phyloP scores from a whole-genome alignment of 2,113 vertebrate genomes.

The Lagopus muta region DNA sequence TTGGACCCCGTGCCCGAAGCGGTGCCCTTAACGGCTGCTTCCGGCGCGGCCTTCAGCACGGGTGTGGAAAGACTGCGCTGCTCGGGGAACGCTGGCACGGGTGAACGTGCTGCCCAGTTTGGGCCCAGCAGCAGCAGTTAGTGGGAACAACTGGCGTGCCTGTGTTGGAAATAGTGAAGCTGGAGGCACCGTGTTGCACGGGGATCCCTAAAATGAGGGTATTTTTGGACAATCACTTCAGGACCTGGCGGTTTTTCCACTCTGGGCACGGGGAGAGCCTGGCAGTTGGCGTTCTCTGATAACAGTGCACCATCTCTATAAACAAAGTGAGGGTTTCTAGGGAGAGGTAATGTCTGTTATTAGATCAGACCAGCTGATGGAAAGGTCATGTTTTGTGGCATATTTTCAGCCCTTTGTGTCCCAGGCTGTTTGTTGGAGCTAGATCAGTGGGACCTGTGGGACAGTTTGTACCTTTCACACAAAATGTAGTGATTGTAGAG shows the following conservation, averaged over 20 bases:
- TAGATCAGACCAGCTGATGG: slow-evolving; percentile 41
- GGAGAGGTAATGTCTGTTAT: slow-evolving; percentile 59
- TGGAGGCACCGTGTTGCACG: rapidly evolving
- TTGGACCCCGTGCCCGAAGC: too few species aligned
- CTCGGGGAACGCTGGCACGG: rapidly evolving
- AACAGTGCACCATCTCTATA: slow-evolving; percentile 9
- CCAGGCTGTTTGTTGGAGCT: background rate
- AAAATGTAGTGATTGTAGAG: background rate
- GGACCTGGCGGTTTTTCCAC: background rate
- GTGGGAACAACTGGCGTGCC: rapidly evolving
- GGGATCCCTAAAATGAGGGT: background rate
- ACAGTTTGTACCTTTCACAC: background rate
- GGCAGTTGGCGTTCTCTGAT: slow-evolving; percentile 42
- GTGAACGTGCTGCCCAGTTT: rapidly evolving
- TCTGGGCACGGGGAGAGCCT: background rate
- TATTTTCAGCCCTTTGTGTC: slow-evolving; percentile 22
- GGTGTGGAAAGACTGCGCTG: rapidly evolving
- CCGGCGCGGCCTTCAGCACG: rapidly evolving
- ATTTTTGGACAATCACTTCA: background rate
- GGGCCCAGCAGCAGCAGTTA: too few species aligned
- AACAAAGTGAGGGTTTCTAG: slow-evolving; percentile 53
- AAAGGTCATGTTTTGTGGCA: slow-evolving; percentile 55
- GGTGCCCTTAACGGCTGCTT: background rate
- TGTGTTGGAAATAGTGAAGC: rapidly evolving
- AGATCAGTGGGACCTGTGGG: background rate